Evolutionary conservation across 1,140 invertebrate species (phyloP).

Genomic region (Brachionus paranguensis): DNA sequence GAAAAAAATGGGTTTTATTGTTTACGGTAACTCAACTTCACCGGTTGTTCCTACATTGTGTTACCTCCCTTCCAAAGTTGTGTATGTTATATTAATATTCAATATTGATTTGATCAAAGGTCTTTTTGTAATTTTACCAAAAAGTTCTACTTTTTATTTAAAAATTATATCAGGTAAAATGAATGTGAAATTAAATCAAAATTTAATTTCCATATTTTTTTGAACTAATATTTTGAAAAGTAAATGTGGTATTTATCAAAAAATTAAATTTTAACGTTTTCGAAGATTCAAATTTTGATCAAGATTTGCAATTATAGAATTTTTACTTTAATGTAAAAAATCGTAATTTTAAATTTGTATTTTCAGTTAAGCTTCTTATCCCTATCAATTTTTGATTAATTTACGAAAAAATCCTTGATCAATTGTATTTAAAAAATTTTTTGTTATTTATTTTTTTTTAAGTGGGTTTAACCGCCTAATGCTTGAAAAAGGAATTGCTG

Average conservation of each 20-base stretch:
- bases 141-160: no score
- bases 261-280: neutral
- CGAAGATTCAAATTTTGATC: neutral
- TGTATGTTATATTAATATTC: neutral
- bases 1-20: slow-evolving; percentile 83
- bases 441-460: neutral
- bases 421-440: no score
- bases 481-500: slow-evolving; percentile 73
- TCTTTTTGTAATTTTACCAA: no score
- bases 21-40: slow-evolving; percentile 88
- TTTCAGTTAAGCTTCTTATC: no score
- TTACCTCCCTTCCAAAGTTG: slow-evolving; percentile 87
- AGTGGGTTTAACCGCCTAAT: slow-evolving; percentile 71
- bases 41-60: slow-evolving; percentile 91
- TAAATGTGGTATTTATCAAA: neutral
- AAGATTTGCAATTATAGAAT: neutral
- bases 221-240: no score
- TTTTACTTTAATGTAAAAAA: neutral
- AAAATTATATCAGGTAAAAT: no score
- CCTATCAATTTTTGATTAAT: no score
- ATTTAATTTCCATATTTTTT: no score
- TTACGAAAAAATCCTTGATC: no score
- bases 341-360: no score
- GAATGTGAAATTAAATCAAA: no score
- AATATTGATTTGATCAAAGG: no score